Base-by-base conservation (phyloP, 2,797 vertebrate genomes). In the Sebastolobus altivelis region DNA sequence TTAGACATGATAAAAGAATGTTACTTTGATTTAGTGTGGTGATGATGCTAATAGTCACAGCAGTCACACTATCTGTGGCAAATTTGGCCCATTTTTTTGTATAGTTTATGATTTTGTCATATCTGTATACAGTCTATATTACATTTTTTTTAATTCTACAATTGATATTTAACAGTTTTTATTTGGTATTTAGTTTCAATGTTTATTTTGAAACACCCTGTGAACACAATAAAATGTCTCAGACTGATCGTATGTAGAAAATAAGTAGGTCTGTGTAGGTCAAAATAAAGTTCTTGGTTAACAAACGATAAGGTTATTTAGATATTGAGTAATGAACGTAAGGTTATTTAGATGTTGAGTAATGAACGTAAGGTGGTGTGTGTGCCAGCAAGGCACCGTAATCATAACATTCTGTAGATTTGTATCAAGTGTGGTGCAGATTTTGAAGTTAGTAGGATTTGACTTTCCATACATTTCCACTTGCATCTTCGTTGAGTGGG, bases 21-120 rank as follows among this genome's bases (percentile, higher is more conserved):
- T 59, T 52, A 4, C 4, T 52, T 76, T 61, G 22, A 61, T 86
- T 83, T 76, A 61, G 4, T 75, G 20, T 54, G 2, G n/a, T 18
- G 29, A 35, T 29, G 20, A 35, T 72, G 66, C 79, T 69, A 74
- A 82, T 73, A 70, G 10, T 71, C 59, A 31, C n/a, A 46, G 12
- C 38, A 18, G 59, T 78, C 12, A 43, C 43, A 40, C 9, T 35
- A 13, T 35, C 37, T 61, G 31, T 35, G 25, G 10, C 49, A 11
- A 31, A 27, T 84, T n/a, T 40, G 10, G 12, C 20, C 25, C 35
- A 22, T 49, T 38, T 59, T 59, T 72, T 56, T 29, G 6, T 33
- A 18, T 58, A 54, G 5, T 71, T 70, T 61, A 40, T 56, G 27
- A 27, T 67, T 67, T 73, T 43, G 18, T 67, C 35, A 65, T 55